phyloP scores from a whole-genome alignment of 1,140 invertebrate species.

The Ditylenchus dipsaci region DNA sequence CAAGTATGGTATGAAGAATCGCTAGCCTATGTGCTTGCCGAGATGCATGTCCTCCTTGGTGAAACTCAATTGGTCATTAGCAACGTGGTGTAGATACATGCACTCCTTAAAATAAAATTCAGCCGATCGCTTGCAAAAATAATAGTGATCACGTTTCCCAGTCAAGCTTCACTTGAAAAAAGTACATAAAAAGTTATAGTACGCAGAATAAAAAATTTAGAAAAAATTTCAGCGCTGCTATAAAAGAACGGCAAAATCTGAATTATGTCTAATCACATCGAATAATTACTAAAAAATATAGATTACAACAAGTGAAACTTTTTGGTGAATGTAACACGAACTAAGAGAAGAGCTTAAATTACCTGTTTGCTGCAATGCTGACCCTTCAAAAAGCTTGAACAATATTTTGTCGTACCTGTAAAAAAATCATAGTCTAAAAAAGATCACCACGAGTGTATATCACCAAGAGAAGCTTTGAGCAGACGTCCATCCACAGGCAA shows the following conservation, averaged over 20 bases:
- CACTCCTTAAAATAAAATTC: slow-evolving; percentile 69
- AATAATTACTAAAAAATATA: no score
- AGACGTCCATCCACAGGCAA: slow-evolving; percentile 86
- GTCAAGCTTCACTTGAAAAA: no score
- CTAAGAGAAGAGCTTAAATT: slow-evolving; percentile 9
- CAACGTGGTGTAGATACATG: slow-evolving; percentile 98
- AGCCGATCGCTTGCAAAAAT: no score
- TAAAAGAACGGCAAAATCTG: no score
- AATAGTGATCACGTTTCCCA: no score
- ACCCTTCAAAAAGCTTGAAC: slow-evolving; percentile 97
- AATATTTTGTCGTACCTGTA: slow-evolving; percentile 94
- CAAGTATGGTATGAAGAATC: no score
- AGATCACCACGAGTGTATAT: background rate
- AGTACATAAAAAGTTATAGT: no score
- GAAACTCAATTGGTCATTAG: slow-evolving; percentile 89
- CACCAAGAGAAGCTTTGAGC: slow-evolving; percentile 89
- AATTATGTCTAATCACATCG: no score
- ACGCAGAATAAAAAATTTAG: no score
- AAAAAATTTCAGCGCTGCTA: no score
- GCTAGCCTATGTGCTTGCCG: slow-evolving; percentile 77
- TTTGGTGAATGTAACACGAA: no score
- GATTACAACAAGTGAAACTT: no score
- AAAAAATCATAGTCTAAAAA: background rate
- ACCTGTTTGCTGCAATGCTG: slow-evolving; percentile 85
- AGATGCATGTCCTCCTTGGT: slow-evolving; percentile 99